A percentile compares a stretch with the other conserved stretches of the same genome.
Evolutionary conservation across 2,797 vertebrate species (phyloP).

Genomic region (Hozukius guyotensis): DNA sequence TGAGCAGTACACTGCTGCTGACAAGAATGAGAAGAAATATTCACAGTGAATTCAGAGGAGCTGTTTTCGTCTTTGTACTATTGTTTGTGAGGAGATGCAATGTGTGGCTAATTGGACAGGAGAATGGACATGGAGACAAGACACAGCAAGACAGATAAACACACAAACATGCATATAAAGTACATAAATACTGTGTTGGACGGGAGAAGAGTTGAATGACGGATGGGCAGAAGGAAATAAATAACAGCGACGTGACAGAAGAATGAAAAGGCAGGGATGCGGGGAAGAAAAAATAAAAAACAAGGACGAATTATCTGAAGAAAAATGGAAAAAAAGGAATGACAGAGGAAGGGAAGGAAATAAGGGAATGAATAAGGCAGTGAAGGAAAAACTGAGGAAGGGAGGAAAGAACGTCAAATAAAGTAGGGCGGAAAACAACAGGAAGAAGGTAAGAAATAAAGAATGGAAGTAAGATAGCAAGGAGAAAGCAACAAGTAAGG

Average conservation of each 20-base stretch:
- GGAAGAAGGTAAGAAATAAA: not conserved
- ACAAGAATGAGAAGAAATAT: not conserved
- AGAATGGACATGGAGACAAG: not conserved
- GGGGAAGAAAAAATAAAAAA: not conserved
- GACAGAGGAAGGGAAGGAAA: not conserved
- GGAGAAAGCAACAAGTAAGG: not conserved
- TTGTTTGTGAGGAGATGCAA: not conserved
- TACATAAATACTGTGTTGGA: not conserved
- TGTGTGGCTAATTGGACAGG: conserved; percentile 33
- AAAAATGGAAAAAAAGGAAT: not conserved
- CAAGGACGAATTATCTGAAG: not conserved
- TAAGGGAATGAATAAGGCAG: too few relatives aligned
- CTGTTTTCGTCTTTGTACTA: not conserved
- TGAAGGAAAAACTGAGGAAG: not conserved
- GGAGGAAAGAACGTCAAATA: not conserved
- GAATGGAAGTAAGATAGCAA: not conserved
- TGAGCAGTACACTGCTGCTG: not conserved
- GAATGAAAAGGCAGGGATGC: rapidly evolving
- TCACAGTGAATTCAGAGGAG: not conserved
- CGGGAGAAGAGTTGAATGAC: not conserved
- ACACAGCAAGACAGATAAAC: not conserved
- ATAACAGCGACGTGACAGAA: not conserved
- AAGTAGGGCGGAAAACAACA: not conserved
- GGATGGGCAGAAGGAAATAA: not conserved
- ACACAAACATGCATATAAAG: not conserved